A percentile compares a stretch with the other conserved stretches of the same genome.
These are phyloP conservation scores for Oenanthe oenanthe DNA, from an alignment of 2,113 vertebrate genomes.

Conservation along the genomic window DNA sequence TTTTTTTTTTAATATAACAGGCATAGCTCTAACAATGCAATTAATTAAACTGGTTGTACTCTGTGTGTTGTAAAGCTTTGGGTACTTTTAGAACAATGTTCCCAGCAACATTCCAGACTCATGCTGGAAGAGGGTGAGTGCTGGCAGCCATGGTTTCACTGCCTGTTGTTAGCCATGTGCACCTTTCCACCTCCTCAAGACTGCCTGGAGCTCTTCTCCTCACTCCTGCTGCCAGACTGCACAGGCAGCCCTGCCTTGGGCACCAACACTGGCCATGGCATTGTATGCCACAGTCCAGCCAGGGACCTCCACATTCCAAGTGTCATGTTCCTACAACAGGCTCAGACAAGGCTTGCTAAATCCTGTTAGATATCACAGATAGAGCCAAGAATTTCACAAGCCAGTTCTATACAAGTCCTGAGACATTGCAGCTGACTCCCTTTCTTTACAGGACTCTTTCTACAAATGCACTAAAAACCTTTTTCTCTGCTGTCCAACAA, in stretches of 20 bases:
- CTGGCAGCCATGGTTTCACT: not conserved
- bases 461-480: not conserved
- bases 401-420: not conserved
- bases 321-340: not conserved
- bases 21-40: not conserved
- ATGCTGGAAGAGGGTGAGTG: accelerated
- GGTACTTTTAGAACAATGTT: not conserved
- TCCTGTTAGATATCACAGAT: not conserved
- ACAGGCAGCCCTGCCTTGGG: not conserved
- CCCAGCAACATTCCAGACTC: not conserved
- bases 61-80: not conserved
- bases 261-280: not conserved
- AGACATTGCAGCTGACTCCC: not conserved
- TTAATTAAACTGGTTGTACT: not conserved
- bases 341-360: not conserved
- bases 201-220: not conserved
- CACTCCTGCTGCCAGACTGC: not conserved
- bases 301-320: not conserved
- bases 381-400: not conserved
- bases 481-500: not conserved
- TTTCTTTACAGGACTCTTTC: not conserved
- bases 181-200: not conserved
- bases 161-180: not conserved
- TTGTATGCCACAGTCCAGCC: not conserved
- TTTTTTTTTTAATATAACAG: not conserved